Evolutionary conservation across 1,140 invertebrate genomes (phyloP).

Genomic region (Ceratosolen fusciceps): DNA sequence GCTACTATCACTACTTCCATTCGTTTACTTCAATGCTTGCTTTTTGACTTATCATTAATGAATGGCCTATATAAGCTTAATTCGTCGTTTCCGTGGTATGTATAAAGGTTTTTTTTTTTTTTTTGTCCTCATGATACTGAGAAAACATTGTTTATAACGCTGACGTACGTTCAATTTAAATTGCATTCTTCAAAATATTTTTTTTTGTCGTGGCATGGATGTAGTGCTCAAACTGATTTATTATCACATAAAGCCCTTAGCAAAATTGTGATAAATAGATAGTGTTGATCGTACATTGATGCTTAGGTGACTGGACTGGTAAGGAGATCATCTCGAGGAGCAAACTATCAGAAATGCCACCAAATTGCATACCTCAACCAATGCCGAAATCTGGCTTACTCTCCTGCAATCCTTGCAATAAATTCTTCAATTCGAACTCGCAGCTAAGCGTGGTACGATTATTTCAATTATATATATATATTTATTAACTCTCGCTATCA

Average conservation of each 20-base stretch:
- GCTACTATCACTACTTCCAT: conserved; percentile 26
- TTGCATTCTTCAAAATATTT: conserved; percentile 48
- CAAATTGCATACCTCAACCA: conserved; percentile 31
- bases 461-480: too few species aligned
- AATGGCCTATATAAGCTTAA: background rate
- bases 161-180: background rate
- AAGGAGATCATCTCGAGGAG: conserved; percentile 40
- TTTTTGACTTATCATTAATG: background rate
- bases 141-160: background rate
- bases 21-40: conserved; percentile 25
- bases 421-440: conserved; percentile 67
- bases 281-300: conserved; percentile 72
- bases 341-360: conserved; percentile 23
- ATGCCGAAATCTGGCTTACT: conserved; percentile 55
- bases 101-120: conserved; percentile 1
- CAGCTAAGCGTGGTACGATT: conserved; percentile 67
- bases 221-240: conserved; percentile 72
- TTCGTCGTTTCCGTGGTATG: conserved; percentile 22
- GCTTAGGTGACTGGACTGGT: conserved; percentile 66
- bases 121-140: background rate
- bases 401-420: conserved; percentile 65
- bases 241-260: conserved; percentile 67
- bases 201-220: conserved; percentile 69
- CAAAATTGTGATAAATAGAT: conserved; percentile 72
- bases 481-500: too few species aligned